phyloP scores from a whole-genome alignment of 2,797 vertebrate species.

The Cyclura pinguis region DNA sequence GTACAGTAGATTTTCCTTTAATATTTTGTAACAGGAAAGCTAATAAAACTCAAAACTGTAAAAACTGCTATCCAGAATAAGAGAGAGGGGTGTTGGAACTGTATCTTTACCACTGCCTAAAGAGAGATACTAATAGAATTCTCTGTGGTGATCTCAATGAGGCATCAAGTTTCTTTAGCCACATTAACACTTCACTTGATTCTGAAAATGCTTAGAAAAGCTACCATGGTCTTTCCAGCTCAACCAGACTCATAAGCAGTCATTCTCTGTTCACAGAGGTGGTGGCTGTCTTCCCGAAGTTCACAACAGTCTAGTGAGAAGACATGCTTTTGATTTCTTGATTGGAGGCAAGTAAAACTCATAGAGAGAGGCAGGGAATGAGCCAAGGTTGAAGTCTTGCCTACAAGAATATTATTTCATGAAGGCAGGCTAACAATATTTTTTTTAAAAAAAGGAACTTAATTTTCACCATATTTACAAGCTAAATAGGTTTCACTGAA shows the following conservation, averaged over 20 bases:
- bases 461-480: not conserved
- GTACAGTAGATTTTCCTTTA: not conserved
- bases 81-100: not conserved
- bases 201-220: constrained; percentile 5
- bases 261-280: not conserved
- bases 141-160: not conserved
- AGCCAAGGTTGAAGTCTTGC: not conserved
- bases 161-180: not conserved
- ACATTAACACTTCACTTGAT: not conserved
- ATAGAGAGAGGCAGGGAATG: not conserved
- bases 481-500: not conserved
- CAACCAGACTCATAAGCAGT: not conserved
- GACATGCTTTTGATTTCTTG: not conserved
- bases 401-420: not conserved
- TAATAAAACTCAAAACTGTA: not conserved
- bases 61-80: not conserved
- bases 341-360: not conserved
- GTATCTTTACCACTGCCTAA: not conserved
- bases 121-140: not conserved
- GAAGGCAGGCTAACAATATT: not conserved
- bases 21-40: not conserved
- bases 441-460: not conserved
- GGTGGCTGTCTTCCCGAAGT: too few species aligned
- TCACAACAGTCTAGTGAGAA: not conserved
- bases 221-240: not conserved